phyloP scores from a whole-genome alignment of 2,113 vertebrate genomes.

The Cottus gobio region DNA sequence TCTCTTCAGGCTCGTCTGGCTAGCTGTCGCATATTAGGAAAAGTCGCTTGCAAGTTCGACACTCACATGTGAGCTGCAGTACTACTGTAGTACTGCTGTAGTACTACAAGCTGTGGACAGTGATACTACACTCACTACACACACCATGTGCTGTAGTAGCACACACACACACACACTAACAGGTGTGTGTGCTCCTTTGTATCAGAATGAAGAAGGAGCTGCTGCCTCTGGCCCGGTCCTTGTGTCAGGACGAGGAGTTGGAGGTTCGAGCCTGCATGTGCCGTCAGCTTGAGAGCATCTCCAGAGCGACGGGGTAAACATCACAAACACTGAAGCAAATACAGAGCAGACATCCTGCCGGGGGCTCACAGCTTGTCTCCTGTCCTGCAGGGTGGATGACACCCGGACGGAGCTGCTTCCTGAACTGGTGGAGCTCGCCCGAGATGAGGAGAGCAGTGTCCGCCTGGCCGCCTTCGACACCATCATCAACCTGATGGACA shows the following conservation, averaged over 20 bases:
- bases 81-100: neutral
- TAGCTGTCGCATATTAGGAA: slow-evolving; percentile 94
- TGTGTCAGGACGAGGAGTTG: slow-evolving; percentile 93
- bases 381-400: slow-evolving; percentile 87
- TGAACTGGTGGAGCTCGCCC: slow-evolving; percentile 90
- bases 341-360: neutral
- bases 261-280: slow-evolving; percentile 96
- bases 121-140: neutral
- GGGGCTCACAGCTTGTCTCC: neutral
- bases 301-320: slow-evolving; percentile 90
- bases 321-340: neutral
- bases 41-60: slow-evolving; percentile 93
- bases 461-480: slow-evolving; percentile 94
- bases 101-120: neutral
- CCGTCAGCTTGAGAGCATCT: slow-evolving; percentile 91
- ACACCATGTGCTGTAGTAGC: neutral
- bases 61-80: slow-evolving; percentile 86
- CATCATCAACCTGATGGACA: slow-evolving; percentile 89
- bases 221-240: slow-evolving; percentile 90
- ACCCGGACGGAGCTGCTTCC: slow-evolving; percentile 90
- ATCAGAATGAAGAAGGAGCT: slow-evolving; percentile 92
- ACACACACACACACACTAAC: neutral
- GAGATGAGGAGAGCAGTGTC: slow-evolving; percentile 90
- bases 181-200: slow-evolving; percentile 13
- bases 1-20: slow-evolving; percentile 90